Evolutionary conservation across 2,888 invertebrate species (phyloP).

Genomic region (Balanococcus diminutus): DNA sequence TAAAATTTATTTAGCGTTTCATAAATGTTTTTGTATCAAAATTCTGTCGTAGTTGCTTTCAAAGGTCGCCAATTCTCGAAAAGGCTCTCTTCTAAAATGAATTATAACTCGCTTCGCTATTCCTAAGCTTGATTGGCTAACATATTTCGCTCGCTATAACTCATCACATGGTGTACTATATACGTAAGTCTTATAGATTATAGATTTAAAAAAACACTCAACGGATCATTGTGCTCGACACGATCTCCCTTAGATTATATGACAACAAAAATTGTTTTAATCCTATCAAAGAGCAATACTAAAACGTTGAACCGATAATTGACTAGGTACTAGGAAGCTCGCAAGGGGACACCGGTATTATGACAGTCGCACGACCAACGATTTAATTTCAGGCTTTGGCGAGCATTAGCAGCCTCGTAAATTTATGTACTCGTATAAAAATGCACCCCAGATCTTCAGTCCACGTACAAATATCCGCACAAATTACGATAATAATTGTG

Average conservation of each 20-base stretch:
- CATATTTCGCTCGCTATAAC: not conserved
- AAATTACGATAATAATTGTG: conserved; percentile 49
- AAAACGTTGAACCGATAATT: conserved; percentile 50
- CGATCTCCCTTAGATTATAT: conserved; percentile 11
- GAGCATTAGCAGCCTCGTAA: conserved; percentile 47
- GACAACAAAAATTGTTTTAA: conserved; percentile 26
- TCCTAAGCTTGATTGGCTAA: not conserved
- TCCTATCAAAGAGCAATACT: conserved; percentile 33
- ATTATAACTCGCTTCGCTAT: not conserved
- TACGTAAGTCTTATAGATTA: not conserved
- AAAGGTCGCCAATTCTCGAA: too few species aligned
- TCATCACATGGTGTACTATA: not conserved
- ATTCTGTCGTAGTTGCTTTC: too few species aligned
- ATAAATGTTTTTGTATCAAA: too few species aligned
- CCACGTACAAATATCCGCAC: conserved; percentile 43
- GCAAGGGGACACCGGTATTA: conserved; percentile 47
- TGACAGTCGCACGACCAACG: not conserved
- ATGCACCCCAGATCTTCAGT: conserved; percentile 42
- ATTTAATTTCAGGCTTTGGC: conserved; percentile 39
- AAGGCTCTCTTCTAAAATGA: too few species aligned
- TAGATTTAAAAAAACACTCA: not conserved
- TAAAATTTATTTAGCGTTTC: too few species aligned
- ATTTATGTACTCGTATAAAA: conserved; percentile 27
- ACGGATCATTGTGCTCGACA: not conserved
- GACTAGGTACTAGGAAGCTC: conserved; percentile 51